phyloP scores from a whole-genome alignment of 1,140 invertebrate genomes.

The Drosophila yakuba region DNA sequence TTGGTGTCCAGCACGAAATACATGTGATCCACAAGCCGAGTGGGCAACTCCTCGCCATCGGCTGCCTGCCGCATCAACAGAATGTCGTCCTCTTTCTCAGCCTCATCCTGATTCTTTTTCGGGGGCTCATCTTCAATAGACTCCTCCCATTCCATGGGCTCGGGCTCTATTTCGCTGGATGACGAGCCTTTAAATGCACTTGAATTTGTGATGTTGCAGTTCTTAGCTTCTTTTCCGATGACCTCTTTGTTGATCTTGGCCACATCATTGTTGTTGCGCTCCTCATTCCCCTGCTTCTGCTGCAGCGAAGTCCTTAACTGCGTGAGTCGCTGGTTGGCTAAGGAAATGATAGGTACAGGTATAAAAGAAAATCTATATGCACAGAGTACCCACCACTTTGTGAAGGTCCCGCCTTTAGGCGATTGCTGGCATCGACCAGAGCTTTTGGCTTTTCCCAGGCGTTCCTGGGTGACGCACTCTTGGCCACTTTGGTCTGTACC shows the following conservation, averaged over 20 bases:
- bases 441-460: slow-evolving; percentile 66
- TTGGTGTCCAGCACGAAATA: slow-evolving; percentile 63
- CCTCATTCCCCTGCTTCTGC: slow-evolving; percentile 20
- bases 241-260: neutral
- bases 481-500: neutral
- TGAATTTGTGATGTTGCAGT: neutral
- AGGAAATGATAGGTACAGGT: neutral
- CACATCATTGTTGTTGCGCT: slow-evolving; percentile 21
- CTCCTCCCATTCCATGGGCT: slow-evolving; percentile 51
- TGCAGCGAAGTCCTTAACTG: slow-evolving; percentile 24
- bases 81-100: slow-evolving; percentile 1
- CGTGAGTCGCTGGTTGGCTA: slow-evolving; percentile 57
- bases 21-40: slow-evolving; percentile 31
- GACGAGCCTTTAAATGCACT: slow-evolving; percentile 15
- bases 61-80: slow-evolving; percentile 21
- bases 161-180: slow-evolving; percentile 3
- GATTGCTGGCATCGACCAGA: slow-evolving; percentile 60
- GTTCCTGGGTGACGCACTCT: neutral
- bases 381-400: slow-evolving; percentile 39
- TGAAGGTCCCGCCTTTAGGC: slow-evolving; percentile 1
- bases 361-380: neutral
- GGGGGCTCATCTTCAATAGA: too few species aligned
- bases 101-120: too few species aligned
- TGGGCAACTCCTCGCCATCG: slow-evolving; percentile 17
- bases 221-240: neutral